These are phyloP conservation scores for Hypena proboscidalis DNA, from an alignment of 2,888 invertebrate genomes.

Conservation along the genomic window DNA sequence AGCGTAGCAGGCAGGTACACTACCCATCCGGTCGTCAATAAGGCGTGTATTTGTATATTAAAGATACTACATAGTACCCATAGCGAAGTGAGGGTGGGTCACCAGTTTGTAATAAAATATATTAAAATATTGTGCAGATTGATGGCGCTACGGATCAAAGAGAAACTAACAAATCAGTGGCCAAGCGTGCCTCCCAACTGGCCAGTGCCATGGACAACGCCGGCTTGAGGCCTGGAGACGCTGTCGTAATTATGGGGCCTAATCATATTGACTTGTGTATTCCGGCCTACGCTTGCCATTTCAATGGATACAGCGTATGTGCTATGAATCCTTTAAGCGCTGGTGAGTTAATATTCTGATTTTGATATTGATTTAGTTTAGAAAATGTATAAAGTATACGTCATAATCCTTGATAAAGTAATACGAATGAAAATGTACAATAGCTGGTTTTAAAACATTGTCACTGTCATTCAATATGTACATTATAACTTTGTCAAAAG, in stretches of 20 bases:
- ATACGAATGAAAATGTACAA: no score
- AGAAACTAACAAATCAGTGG: conserved; percentile 57
- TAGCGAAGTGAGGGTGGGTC: no score
- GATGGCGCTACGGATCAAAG: conserved; percentile 48
- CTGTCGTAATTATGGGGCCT: conserved; percentile 50
- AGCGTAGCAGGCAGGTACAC: no score
- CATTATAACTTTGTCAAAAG: background rate
- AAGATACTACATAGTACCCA: no score
- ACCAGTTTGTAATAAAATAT: no score
- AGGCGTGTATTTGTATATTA: no score
- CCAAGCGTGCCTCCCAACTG: conserved; percentile 45
- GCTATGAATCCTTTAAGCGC: conserved; percentile 45
- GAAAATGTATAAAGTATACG: no score
- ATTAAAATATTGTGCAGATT: conserved; percentile 38
- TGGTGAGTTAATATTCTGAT: no score
- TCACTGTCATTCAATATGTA: background rate
- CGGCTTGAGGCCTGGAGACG: conserved; percentile 53
- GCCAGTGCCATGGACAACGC: conserved; percentile 54
- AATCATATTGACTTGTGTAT: conserved; percentile 57
- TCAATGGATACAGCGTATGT: conserved; percentile 51
- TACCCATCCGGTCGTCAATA: no score
- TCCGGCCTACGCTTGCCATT: conserved; percentile 57
- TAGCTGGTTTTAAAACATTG: no score
- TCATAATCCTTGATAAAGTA: no score
- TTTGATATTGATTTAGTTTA: no score